phyloP scores from a whole-genome alignment of 1,140 invertebrate genomes.

The Zaprionus capensis region DNA sequence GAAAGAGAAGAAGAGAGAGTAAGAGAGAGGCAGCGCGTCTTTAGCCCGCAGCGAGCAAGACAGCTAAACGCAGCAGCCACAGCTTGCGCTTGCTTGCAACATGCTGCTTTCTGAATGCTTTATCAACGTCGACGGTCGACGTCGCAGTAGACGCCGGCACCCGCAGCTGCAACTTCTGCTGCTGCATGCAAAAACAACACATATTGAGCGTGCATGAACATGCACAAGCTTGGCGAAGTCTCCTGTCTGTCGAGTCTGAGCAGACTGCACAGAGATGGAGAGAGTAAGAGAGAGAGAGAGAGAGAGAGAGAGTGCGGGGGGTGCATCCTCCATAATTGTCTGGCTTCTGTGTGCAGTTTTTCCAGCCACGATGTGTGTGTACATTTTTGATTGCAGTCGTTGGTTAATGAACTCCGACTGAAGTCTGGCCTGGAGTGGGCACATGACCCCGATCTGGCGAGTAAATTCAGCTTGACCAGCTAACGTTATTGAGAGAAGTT shows the following conservation, averaged over 20 bases:
- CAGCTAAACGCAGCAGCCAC: conserved; percentile 2
- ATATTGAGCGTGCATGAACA: conserved; percentile 37
- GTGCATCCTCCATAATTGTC: conserved; percentile 37
- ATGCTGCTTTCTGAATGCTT: conserved; percentile 39
- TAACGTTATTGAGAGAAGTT: too few relatives aligned
- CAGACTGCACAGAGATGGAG: not conserved
- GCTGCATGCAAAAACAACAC: conserved; percentile 28
- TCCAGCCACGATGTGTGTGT: conserved; percentile 28
- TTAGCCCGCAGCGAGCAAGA: not conserved
- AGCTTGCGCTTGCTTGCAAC: conserved; percentile 18
- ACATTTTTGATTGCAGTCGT: conserved; percentile 49
- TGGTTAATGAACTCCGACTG: conserved; percentile 43
- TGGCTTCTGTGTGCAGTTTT: conserved; percentile 44
- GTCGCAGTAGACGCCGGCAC: conserved; percentile 15
- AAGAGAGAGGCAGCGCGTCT: too few relatives aligned
- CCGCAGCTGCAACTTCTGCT: conserved; percentile 36
- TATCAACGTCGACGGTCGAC: conserved; percentile 31
- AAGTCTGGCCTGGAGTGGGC: not conserved
- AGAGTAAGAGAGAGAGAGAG: too few relatives aligned
- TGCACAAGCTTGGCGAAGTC: conserved; percentile 23
- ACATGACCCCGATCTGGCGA: not conserved
- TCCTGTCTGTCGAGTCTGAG: conserved; percentile 2
- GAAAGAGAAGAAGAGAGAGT: not conserved
- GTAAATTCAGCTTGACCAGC: not conserved
- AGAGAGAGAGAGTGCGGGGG: not conserved